These are phyloP conservation scores for Empidonax alnorum DNA, from an alignment of 2,113 vertebrate genomes.

Conservation along the genomic window DNA sequence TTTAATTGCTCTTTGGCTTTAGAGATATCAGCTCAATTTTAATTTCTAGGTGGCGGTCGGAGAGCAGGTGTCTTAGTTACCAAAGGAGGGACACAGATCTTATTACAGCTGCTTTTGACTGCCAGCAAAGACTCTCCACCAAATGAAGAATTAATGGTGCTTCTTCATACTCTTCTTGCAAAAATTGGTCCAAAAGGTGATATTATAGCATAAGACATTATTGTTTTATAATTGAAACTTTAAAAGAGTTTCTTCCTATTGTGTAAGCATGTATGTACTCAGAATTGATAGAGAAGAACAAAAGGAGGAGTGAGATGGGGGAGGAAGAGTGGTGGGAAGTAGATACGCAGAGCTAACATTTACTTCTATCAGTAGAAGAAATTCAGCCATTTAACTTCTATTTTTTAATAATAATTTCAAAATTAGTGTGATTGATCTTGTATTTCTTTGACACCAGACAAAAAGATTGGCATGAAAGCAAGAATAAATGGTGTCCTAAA, in stretches of 20 bases:
- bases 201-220: neutral
- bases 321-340: neutral
- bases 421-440: neutral
- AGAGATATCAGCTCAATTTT: neutral
- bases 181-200: constrained; percentile 95
- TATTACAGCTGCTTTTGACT: constrained; percentile 87
- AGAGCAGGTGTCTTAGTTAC: constrained; percentile 86
- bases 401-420: neutral
- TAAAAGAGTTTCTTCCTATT: neutral
- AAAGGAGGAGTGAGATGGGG: neutral
- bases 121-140: constrained; percentile 84
- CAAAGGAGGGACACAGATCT: constrained; percentile 91
- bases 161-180: constrained; percentile 91
- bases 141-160: constrained; percentile 92
- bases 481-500: constrained; percentile 90
- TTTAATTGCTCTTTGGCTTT: neutral
- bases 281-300: neutral
- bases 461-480: constrained; percentile 94
- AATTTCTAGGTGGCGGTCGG: constrained; percentile 84
- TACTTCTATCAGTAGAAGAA: neutral
- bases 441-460: constrained; percentile 80
- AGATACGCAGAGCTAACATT: neutral
- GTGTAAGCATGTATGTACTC: neutral
- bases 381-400: neutral
- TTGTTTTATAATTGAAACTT: neutral